Evolutionary conservation across 2,888 invertebrate genomes (phyloP).

Genomic region (Nymphalis c-album): DNA sequence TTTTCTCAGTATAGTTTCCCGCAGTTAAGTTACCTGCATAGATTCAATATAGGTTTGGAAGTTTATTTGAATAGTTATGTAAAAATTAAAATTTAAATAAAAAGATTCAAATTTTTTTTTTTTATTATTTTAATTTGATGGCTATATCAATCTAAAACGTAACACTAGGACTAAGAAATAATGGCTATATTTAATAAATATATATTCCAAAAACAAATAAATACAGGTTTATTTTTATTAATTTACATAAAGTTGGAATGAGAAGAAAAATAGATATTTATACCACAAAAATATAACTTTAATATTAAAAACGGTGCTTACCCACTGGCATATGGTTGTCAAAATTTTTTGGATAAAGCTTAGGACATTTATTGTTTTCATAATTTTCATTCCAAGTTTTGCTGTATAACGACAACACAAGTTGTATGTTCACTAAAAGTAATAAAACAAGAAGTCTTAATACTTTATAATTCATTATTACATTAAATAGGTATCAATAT

Average conservation of each 20-base stretch:
- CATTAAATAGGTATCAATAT: conserved; percentile 29
- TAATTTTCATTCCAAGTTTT: conserved; percentile 76
- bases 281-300: neutral
- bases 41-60: too few relatives aligned
- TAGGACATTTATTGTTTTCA: conserved; percentile 78
- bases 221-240: too few relatives aligned
- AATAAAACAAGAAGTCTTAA: conserved; percentile 50
- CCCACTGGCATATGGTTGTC: conserved; percentile 80
- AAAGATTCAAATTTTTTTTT: too few relatives aligned
- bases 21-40: conserved; percentile 77
- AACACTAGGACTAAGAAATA: too few relatives aligned
- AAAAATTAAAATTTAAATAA: conserved; percentile 3
- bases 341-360: conserved; percentile 79
- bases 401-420: conserved; percentile 63
- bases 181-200: too few relatives aligned
- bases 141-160: too few relatives aligned
- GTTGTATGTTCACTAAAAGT: conserved; percentile 52
- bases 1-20: conserved; percentile 83
- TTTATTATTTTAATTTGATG: neutral
- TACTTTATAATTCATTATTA: conserved; percentile 38
- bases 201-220: too few relatives aligned
- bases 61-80: conserved; percentile 3
- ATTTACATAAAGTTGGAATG: too few relatives aligned
- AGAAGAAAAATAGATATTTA: neutral
- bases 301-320: conserved; percentile 51